Percentiles rank a stretch among this genome's conserved stretches.
Conservation (phyloP, 2,797 vertebrate species). For the Neostethus bicornis region DNA sequence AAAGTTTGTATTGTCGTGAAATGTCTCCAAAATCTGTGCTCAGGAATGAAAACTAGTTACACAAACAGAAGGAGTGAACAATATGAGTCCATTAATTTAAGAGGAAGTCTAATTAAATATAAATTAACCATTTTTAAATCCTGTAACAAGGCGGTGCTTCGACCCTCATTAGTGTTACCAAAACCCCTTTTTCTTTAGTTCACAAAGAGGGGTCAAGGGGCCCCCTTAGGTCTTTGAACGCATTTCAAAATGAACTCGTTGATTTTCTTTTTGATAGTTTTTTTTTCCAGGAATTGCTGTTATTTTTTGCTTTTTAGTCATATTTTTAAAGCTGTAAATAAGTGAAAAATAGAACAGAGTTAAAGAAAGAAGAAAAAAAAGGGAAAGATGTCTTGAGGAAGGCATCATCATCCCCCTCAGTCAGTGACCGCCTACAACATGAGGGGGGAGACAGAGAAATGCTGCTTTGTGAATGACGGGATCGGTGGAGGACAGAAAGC, state of each 20-base stretch:
- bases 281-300: not conserved
- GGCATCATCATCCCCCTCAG: constrained; percentile 61
- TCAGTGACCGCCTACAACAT: constrained; percentile 72
- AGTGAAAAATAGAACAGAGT: constrained; percentile 38
- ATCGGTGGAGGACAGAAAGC: constrained; percentile 64
- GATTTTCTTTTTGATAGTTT: not conserved
- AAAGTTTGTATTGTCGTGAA: too few species aligned
- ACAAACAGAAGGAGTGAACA: too few species aligned
- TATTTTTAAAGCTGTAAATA: constrained; percentile 39
- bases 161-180: constrained; percentile 3
- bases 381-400: constrained; percentile 39
- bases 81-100: too few species aligned
- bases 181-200: constrained; percentile 1
- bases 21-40: too few species aligned
- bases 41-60: too few species aligned
- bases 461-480: constrained; percentile 80
- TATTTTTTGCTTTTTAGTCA: not conserved
- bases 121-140: too few species aligned
- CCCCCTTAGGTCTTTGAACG: constrained; percentile 25
- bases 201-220: constrained; percentile 52
- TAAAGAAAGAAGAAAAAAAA: not conserved
- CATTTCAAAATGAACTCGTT: constrained; percentile 3
- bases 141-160: constrained; percentile 11
- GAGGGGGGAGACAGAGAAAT: constrained; percentile 66
- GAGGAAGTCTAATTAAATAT: too few species aligned